Evolutionary conservation across 2,797 vertebrate species (phyloP).

Genomic region (Onychomys leucogaster): DNA sequence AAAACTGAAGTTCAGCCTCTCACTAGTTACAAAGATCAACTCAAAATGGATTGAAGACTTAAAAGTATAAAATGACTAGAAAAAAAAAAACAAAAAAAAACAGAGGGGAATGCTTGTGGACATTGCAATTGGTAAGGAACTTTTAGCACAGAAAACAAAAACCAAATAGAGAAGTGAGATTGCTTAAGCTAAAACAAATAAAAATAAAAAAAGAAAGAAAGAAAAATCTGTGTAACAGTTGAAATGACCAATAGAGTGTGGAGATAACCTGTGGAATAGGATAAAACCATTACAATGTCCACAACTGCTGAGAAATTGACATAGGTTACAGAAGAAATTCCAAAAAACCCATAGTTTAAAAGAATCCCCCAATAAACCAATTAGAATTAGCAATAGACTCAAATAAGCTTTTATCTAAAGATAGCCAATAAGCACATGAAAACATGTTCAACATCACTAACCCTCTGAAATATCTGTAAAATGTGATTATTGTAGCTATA

Average conservation of each 20-base stretch:
- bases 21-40: not conserved
- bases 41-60: not conserved
- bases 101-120: not conserved
- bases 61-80: not conserved
- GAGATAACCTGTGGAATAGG: not conserved
- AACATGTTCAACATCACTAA: not conserved
- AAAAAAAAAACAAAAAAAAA: not conserved
- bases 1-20: not conserved
- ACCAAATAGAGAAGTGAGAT: not conserved
- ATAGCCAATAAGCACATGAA: not conserved
- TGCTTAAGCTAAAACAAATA: not conserved
- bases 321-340: not conserved
- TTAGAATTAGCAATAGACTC: not conserved
- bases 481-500: not conserved
- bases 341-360: not conserved
- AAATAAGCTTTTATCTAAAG: not conserved
- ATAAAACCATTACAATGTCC: not conserved
- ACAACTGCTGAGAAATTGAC: not conserved
- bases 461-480: not conserved
- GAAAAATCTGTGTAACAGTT: not conserved
- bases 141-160: not conserved
- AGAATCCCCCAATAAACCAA: not conserved
- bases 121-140: not conserved
- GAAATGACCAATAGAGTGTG: not conserved
- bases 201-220: not conserved